Conservation (phyloP, 2,888 invertebrate species). For the Sturmia bella region DNA sequence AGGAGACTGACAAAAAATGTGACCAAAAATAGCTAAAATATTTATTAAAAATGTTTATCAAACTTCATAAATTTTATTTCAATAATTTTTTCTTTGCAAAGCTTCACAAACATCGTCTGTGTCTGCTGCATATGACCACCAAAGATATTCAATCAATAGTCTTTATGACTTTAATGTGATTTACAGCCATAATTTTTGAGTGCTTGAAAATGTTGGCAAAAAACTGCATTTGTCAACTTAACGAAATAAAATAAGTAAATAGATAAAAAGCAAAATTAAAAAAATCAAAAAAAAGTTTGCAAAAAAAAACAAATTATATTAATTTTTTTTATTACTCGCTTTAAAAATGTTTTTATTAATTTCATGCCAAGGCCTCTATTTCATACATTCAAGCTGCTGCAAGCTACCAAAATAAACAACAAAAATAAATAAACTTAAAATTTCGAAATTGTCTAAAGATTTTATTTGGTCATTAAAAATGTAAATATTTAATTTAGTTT, state of each 20-base stretch:
- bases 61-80: constrained; percentile 53
- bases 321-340: neutral
- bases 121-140: constrained; percentile 18
- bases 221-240: constrained; percentile 49
- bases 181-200: constrained; percentile 51
- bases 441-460: constrained; percentile 6
- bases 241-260: too few relatives aligned
- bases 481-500: constrained; percentile 30
- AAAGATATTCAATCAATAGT: neutral
- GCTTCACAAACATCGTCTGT: neutral
- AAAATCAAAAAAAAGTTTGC: constrained; percentile 6
- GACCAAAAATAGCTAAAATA: constrained; percentile 38
- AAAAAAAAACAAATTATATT: constrained; percentile 1
- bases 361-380: constrained; percentile 38
- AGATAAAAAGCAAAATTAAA: neutral
- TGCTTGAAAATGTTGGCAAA: constrained; percentile 54
- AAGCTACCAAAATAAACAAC: constrained; percentile 5
- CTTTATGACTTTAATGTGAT: constrained; percentile 55
- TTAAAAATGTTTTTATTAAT: constrained; percentile 14
- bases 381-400: neutral
- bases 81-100: neutral
- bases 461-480: constrained; percentile 29
- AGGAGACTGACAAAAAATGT: constrained; percentile 1
- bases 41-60: constrained; percentile 52
- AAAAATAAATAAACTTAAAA: neutral